Percentiles rank a stretch among this genome's conserved stretches.
These are phyloP conservation scores for Nomia melanderi DNA, from an alignment of 1,140 invertebrate genomes.

Conservation along the genomic window DNA sequence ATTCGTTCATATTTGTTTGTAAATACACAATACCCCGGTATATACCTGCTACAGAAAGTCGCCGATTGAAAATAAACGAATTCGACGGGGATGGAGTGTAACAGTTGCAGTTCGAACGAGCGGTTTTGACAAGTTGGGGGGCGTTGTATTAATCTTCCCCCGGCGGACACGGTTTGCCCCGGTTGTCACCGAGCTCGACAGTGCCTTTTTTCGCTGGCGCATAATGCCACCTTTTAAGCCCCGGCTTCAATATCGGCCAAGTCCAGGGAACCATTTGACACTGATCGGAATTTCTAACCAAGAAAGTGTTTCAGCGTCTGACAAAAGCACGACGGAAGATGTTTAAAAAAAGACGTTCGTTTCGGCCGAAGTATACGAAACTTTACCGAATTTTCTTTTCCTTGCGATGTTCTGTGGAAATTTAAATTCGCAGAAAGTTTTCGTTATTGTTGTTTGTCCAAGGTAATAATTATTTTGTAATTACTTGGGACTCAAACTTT, in stretches of 20 bases:
- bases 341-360: too few species aligned
- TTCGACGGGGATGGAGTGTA: neutral
- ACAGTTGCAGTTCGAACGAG: too few species aligned
- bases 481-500: too few species aligned
- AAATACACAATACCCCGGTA: neutral
- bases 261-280: neutral
- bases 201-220: neutral
- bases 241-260: slow-evolving; percentile 4
- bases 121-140: neutral
- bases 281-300: neutral
- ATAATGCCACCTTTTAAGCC: neutral
- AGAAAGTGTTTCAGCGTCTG: slow-evolving; percentile 1
- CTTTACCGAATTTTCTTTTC: too few species aligned
- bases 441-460: too few species aligned
- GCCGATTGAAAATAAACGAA: neutral
- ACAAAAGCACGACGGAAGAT: neutral
- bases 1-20: neutral
- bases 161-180: neutral
- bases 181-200: neutral
- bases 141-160: neutral
- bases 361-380: too few species aligned
- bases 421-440: too few species aligned
- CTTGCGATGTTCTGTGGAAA: too few species aligned
- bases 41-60: neutral
- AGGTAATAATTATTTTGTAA: too few species aligned